These are phyloP conservation scores for Bombus polaris DNA, from an alignment of 1,140 invertebrate genomes.

Conservation along the genomic window DNA sequence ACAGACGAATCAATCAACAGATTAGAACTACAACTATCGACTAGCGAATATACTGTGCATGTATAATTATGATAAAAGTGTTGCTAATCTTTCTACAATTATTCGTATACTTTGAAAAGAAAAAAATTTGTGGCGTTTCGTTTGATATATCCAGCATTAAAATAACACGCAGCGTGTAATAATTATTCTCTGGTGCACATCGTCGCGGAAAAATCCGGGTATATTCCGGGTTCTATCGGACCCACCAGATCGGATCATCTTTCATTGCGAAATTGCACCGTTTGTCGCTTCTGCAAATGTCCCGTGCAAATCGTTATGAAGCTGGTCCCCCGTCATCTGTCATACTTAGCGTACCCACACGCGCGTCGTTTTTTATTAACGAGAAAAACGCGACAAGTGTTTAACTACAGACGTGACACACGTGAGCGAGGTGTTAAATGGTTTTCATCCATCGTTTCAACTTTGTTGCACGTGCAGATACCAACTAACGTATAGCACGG, in stretches of 20 bases:
- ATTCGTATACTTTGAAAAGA: no score
- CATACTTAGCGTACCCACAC: conserved; percentile 16
- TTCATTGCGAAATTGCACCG: conserved; percentile 5
- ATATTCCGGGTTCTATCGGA: not conserved
- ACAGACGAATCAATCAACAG: no score
- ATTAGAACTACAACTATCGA: no score
- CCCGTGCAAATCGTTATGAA: conserved; percentile 25
- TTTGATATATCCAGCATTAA: not conserved
- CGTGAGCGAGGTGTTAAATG: not conserved
- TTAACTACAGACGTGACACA: conserved; percentile 16
- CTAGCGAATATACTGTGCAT: no score
- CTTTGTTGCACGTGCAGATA: not conserved
- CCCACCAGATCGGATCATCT: not conserved
- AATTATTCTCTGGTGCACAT: not conserved
- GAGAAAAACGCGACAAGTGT: conserved; percentile 26
- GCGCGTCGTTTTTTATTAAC: conserved; percentile 31
- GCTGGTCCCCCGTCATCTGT: conserved; percentile 31
- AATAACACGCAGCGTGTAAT: not conserved
- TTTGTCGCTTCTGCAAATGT: conserved; percentile 24
- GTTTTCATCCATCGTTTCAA: no score
- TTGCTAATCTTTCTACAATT: no score
- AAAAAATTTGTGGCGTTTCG: no score
- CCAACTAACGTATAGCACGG: not conserved
- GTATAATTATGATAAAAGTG: no score
- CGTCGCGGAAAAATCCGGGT: not conserved